Evolutionary conservation across 2,113 vertebrate species (phyloP).

Genomic region (Pachycephala philippinensis): DNA sequence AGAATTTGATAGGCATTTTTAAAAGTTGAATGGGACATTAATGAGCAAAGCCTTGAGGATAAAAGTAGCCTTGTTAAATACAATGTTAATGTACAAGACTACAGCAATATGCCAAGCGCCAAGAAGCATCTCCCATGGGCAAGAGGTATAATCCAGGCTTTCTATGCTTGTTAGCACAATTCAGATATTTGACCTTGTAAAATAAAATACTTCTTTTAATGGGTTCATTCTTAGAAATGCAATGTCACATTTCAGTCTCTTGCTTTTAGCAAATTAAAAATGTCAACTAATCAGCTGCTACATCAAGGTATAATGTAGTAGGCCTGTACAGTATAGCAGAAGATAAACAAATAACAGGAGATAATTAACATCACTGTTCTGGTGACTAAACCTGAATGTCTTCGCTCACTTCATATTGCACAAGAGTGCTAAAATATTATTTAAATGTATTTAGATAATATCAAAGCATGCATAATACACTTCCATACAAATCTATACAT

Average conservation of each 20-base stretch:
- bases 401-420: not conserved
- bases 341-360: not conserved
- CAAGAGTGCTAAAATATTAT: not conserved
- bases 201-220: not conserved
- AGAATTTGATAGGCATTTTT: not conserved
- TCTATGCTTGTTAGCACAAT: not conserved
- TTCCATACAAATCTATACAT: not conserved
- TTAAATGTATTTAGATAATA: not conserved
- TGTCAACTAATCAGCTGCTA: not conserved
- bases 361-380: not conserved
- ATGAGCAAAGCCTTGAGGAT: not conserved
- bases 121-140: not conserved
- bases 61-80: not conserved
- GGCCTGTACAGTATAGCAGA: not conserved
- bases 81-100: not conserved
- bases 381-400: not conserved
- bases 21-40: not conserved
- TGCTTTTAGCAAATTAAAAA: not conserved
- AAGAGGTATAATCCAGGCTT: not conserved
- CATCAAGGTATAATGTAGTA: not conserved
- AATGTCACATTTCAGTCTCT: not conserved
- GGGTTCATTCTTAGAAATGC: not conserved
- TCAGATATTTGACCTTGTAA: not conserved
- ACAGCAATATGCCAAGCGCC: not conserved
- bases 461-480: not conserved